phyloP scores from a whole-genome alignment of 1,140 invertebrate genomes.

The Steinernema feltiae region DNA sequence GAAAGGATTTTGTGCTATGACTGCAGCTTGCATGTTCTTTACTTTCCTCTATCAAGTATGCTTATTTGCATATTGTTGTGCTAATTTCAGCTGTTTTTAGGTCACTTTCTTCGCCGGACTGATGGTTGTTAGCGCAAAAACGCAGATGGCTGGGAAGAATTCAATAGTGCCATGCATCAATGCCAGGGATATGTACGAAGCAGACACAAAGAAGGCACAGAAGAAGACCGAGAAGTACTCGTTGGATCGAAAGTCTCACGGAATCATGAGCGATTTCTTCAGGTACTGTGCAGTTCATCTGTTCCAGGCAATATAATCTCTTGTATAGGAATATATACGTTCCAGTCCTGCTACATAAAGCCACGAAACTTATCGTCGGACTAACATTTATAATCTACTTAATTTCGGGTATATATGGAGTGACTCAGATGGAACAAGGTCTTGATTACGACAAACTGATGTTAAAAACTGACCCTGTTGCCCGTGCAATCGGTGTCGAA shows the following conservation, averaged over 20 bases:
- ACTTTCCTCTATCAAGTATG: slow-evolving; percentile 56
- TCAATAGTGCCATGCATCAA: slow-evolving; percentile 53
- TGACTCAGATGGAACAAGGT: slow-evolving; percentile 58
- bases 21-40: slow-evolving; percentile 56
- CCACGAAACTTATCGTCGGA: slow-evolving; percentile 51
- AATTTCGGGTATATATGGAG: slow-evolving; percentile 55
- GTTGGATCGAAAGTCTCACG: slow-evolving; percentile 37
- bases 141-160: slow-evolving; percentile 55
- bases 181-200: slow-evolving; percentile 33
- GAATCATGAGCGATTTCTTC: slow-evolving; percentile 53
- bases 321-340: slow-evolving; percentile 52
- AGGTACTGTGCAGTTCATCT: too few species aligned
- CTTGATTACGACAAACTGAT: slow-evolving; percentile 59
- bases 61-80: not conserved
- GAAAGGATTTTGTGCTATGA: slow-evolving; percentile 57
- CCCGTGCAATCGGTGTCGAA: slow-evolving; percentile 34
- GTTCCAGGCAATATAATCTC: too few species aligned
- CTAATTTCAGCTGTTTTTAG: slow-evolving; percentile 44
- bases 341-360: slow-evolving; percentile 48
- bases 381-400: slow-evolving; percentile 58
- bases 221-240: not conserved
- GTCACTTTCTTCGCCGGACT: slow-evolving; percentile 60
- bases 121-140: slow-evolving; percentile 58
- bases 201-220: not conserved
- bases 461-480: slow-evolving; percentile 57